These are phyloP conservation scores for Synergus laeviventris DNA, from an alignment of 2,888 invertebrate genomes.

Conservation along the genomic window DNA sequence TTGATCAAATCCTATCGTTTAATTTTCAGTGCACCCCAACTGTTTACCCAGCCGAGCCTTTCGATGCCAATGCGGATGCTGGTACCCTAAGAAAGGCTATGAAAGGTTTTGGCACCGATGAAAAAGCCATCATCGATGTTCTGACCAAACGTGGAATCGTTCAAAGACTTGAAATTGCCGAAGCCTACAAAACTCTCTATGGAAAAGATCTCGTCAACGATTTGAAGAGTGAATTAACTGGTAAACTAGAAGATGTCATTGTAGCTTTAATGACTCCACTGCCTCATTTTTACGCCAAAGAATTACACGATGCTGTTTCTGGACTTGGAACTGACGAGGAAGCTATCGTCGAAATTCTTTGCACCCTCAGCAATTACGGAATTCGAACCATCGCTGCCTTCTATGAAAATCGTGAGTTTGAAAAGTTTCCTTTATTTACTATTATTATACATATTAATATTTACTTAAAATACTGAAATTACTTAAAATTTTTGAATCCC, in stretches of 20 bases:
- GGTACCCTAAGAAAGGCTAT: constrained; percentile 91
- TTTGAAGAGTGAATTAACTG: constrained; percentile 91
- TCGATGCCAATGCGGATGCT: constrained; percentile 91
- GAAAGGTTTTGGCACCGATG: constrained; percentile 96
- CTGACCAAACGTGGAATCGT: constrained; percentile 92
- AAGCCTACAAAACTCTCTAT: constrained; percentile 93
- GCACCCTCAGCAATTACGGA: constrained; percentile 93
- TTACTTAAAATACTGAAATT: not conserved
- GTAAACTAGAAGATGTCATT: constrained; percentile 93
- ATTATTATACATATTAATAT: constrained; percentile 12
- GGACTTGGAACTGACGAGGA: constrained; percentile 94
- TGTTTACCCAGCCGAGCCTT: constrained; percentile 90
- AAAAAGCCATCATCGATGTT: constrained; percentile 93
- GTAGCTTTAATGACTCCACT: constrained; percentile 93
- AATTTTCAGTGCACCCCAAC: constrained; percentile 87
- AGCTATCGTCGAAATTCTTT: constrained; percentile 94
- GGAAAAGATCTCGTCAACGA: constrained; percentile 90
- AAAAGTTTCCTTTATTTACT: not conserved
- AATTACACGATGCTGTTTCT: constrained; percentile 90
- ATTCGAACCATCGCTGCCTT: constrained; percentile 90
- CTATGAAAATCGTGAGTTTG: constrained; percentile 85
- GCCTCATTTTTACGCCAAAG: constrained; percentile 93
- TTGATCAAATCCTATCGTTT: not conserved
- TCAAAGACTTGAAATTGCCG: constrained; percentile 93
- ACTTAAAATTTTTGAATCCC: not conserved